A percentile compares a stretch with the other conserved stretches of the same genome.
These are phyloP conservation scores for Microcebus lehilahytsara DNA, from an alignment of 2,113 vertebrate species.

Conservation along the genomic window DNA sequence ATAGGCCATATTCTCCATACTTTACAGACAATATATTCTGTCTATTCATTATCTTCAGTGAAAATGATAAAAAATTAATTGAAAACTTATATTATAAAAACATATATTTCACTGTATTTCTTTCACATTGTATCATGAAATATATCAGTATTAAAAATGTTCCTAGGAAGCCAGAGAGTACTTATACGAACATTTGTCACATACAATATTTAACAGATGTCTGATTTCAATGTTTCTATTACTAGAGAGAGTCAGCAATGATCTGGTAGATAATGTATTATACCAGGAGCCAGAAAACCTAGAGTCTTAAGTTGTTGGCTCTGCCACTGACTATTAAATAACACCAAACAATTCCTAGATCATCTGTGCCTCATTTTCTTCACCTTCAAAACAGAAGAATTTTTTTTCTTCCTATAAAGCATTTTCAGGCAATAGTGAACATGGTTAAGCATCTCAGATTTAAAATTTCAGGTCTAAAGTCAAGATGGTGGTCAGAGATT, in stretches of 20 bases:
- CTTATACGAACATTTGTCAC: conserved; percentile 63
- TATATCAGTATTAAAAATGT: conserved; percentile 57
- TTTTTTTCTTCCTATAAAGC: background rate
- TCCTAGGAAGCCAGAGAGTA: conserved; percentile 41
- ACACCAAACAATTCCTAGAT: conserved; percentile 29
- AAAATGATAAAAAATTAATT: conserved; percentile 69
- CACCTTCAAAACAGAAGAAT: background rate
- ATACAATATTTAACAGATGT: conserved; percentile 71
- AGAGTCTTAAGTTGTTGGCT: conserved; percentile 27
- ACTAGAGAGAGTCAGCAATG: background rate
- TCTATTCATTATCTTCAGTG: conserved; percentile 50
- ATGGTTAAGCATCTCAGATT: background rate
- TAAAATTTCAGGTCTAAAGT: background rate
- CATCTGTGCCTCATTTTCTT: conserved; percentile 23
- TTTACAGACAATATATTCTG: background rate
- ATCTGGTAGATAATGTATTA: background rate
- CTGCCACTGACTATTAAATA: background rate
- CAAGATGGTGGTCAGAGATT: background rate
- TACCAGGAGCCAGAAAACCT: conserved; percentile 10
- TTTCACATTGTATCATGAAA: conserved; percentile 58
- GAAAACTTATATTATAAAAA: conserved; percentile 57
- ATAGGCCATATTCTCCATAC: background rate
- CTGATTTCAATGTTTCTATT: conserved; percentile 60
- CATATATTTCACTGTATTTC: conserved; percentile 49
- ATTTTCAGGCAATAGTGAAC: background rate